phyloP scores from a whole-genome alignment of 2,113 vertebrate species.

The Pristiophorus japonicus region DNA sequence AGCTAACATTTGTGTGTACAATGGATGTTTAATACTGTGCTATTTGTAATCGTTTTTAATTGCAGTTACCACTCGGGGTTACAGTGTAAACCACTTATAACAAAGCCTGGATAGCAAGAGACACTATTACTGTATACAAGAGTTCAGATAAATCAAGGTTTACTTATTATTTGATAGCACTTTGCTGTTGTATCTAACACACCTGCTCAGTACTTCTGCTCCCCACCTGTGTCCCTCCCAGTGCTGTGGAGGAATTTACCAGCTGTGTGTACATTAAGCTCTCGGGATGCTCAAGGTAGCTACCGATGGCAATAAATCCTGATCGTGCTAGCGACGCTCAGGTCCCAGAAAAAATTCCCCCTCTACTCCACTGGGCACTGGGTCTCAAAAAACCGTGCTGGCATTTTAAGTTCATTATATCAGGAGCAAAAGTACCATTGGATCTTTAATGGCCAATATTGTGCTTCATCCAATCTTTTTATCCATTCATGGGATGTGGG shows the following conservation, averaged over 20 bases:
- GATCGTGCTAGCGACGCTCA: neutral
- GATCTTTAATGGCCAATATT: neutral
- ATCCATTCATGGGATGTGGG: too few species aligned
- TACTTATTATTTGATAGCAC: neutral
- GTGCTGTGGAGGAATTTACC: neutral
- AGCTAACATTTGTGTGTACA: neutral
- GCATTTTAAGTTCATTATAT: neutral
- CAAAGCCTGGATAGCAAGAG: neutral
- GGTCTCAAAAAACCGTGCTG: neutral
- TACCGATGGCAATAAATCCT: neutral
- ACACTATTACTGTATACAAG: neutral
- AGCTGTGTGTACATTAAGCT: neutral
- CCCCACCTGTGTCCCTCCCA: too few species aligned
- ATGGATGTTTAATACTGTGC: neutral
- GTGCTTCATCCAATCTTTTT: neutral
- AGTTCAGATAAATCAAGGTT: neutral
- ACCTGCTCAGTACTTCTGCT: neutral
- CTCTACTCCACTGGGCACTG: neutral
- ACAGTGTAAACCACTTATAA: neutral
- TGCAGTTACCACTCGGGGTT: neutral
- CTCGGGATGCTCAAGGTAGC: too few species aligned
- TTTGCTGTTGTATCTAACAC: neutral
- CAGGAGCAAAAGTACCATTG: neutral
- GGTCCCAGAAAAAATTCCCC: neutral
- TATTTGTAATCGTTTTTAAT: neutral